These are phyloP conservation scores for Drosophila neonasuta DNA, from an alignment of 2,888 invertebrate species.

Conservation along the genomic window DNA sequence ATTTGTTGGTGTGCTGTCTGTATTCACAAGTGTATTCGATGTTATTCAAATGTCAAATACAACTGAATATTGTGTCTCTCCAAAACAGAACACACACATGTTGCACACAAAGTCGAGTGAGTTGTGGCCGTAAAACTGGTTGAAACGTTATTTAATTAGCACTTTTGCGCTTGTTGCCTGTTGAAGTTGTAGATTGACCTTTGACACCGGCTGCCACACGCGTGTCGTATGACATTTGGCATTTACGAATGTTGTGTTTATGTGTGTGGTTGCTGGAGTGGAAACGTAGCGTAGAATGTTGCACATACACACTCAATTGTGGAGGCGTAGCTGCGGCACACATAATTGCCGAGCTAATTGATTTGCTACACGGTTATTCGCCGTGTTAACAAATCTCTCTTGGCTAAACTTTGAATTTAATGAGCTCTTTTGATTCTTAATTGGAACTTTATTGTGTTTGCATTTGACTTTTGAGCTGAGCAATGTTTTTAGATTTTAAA, in stretches of 20 bases:
- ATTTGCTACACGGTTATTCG: conserved; percentile 39
- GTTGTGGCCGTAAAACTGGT: conserved; percentile 9
- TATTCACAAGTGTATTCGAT: conserved; percentile 5
- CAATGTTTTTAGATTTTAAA: neutral
- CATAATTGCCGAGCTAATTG: conserved; percentile 47
- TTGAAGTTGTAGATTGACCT: conserved; percentile 51
- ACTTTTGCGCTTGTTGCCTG: conserved; percentile 14
- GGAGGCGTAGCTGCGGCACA: conserved; percentile 4
- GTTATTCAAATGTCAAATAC: conserved; percentile 49
- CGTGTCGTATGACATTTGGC: conserved; percentile 52
- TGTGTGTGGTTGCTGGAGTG: conserved; percentile 5
- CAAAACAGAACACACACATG: neutral
- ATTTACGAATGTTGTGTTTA: conserved; percentile 26
- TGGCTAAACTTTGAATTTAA: conserved; percentile 22
- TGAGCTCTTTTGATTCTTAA: conserved; percentile 13
- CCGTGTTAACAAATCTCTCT: neutral
- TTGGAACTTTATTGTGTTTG: neutral
- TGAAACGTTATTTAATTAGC: conserved; percentile 40
- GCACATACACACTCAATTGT: conserved; percentile 7
- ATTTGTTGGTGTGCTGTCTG: conserved; percentile 25
- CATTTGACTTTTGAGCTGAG: neutral
- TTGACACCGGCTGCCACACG: conserved; percentile 32
- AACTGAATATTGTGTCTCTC: conserved; percentile 8
- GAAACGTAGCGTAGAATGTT: neutral
- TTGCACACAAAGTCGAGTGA: conserved; percentile 20